Base-by-base conservation (phyloP, 1,140 invertebrate genomes). In the Zaprionus vittiger region DNA sequence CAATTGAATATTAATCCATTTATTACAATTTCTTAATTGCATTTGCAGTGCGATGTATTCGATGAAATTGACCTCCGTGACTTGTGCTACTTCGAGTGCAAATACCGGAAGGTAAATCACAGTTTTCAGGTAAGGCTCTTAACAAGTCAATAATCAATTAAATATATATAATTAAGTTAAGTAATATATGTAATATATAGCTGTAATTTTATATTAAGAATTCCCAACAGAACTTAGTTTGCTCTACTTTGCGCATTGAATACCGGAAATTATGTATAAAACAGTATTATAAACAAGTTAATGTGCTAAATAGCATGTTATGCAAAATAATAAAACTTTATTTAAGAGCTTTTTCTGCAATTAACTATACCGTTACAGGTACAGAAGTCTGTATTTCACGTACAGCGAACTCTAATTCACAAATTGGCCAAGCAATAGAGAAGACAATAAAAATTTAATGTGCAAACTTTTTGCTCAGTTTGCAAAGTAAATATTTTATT, bases 1-100 rank as follows among this genome's bases (percentile, higher is more conserved):
- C 24, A 63, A 41, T 31, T 41, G n/a, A 47, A 67, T 38, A 26
- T 28, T 38, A 12, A 22, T 38, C 14, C 22, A 20, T 22, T 52
- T 11, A 28, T 31, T 24, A 4, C n/a, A 61, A 34, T 28, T 22
- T 26, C 22, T 24, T 15, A 11, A 44, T 17, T 26, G 28, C 77
- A 73, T 87, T 95, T 96, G 24, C 95, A 98, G 97, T 96, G 96
- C 93, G 95, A 96, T 92, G 95, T 97, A 73, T 97, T 97, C 95
- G 96, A 98, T 94, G 97, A 97, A 93, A 97, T 96, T 92, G 96
- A 97, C 91, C 93, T 97, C 83, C 96, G 96, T 79, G 96, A 97
- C 93, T 94, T 97, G 71, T 97, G 96, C 83, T 96, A 97, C 90
- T 96, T 96, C 37, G 97, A 97, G 94, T 97, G 96, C 93, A 96